phyloP scores from a whole-genome alignment of 2,888 invertebrate species.

The Pyrrhia umbra region DNA sequence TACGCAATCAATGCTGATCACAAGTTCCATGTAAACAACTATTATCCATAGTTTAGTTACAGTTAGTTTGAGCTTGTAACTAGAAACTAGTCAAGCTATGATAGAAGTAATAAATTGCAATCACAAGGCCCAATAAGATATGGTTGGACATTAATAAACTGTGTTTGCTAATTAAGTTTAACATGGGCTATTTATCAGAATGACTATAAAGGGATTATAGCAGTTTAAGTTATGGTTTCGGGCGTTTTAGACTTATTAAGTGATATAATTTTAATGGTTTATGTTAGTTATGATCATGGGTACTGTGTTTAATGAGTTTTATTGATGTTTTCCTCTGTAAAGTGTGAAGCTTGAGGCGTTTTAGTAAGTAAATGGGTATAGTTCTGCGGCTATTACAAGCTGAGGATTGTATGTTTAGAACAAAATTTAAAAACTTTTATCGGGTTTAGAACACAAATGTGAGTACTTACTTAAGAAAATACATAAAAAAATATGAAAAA shows the following conservation, averaged over 20 bases:
- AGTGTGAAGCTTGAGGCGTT: neutral
- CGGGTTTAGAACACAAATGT: no score
- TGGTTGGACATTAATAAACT: constrained; percentile 59
- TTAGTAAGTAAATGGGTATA: neutral
- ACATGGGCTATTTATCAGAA: constrained; percentile 50
- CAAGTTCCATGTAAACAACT: constrained; percentile 36
- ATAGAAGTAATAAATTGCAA: constrained; percentile 73
- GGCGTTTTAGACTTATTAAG: constrained; percentile 26
- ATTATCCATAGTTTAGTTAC: constrained; percentile 28
- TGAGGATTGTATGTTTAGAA: no score
- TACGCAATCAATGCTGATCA: constrained; percentile 34
- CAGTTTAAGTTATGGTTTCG: constrained; percentile 33
- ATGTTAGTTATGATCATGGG: neutral
- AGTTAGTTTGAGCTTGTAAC: constrained; percentile 39
- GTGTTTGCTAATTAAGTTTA: constrained; percentile 60
- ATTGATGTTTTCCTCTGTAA: constrained; percentile 19
- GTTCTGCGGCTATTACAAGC: no score
- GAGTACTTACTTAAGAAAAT: no score
- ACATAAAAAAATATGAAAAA: no score
- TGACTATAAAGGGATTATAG: constrained; percentile 31
- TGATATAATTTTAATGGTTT: constrained; percentile 31
- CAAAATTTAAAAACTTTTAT: no score
- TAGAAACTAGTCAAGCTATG: constrained; percentile 56
- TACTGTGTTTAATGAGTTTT: constrained; percentile 2
- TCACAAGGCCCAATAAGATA: constrained; percentile 64